These are phyloP conservation scores for Poeciliopsis presidionis DNA, from an alignment of 2,797 vertebrate genomes.

Conservation along the genomic window DNA sequence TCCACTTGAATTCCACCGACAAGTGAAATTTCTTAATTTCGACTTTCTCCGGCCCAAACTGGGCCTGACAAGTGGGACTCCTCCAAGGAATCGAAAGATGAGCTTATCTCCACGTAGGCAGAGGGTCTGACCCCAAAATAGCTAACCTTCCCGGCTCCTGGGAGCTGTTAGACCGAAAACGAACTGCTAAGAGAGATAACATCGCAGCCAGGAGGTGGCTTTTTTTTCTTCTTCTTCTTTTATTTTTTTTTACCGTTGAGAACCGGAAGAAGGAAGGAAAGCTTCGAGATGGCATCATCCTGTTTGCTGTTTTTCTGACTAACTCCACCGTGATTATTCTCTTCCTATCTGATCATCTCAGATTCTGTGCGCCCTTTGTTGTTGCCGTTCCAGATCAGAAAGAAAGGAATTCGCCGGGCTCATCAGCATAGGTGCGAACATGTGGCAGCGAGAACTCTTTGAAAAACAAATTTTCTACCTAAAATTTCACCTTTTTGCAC, in stretches of 20 bases:
- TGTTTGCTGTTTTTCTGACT: slow-evolving; percentile 61
- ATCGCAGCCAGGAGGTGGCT: slow-evolving; percentile 45
- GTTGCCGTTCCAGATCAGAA: slow-evolving; percentile 41
- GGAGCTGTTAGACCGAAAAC: slow-evolving; percentile 51
- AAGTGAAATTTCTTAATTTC: neutral
- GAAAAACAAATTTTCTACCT: slow-evolving; percentile 17
- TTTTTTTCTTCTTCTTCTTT: neutral
- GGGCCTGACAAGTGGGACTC: slow-evolving; percentile 17
- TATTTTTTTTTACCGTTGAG: slow-evolving; percentile 29
- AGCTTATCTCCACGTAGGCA: slow-evolving; percentile 59
- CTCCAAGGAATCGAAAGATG: slow-evolving; percentile 46
- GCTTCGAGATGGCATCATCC: slow-evolving; percentile 52
- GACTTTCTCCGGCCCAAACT: slow-evolving; percentile 1
- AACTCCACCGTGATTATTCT: slow-evolving; percentile 39
- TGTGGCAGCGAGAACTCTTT: slow-evolving; percentile 25
- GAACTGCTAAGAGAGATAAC: slow-evolving; percentile 49
- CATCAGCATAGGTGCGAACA: slow-evolving; percentile 19
- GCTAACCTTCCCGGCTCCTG: slow-evolving; percentile 29
- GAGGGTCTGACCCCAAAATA: slow-evolving; percentile 56
- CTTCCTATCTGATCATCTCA: slow-evolving; percentile 42
- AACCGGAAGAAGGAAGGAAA: slow-evolving; percentile 61
- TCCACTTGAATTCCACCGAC: slow-evolving; percentile 2
- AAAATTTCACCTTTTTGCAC: slow-evolving; percentile 10
- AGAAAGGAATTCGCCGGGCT: slow-evolving; percentile 34
- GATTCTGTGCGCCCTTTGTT: slow-evolving; percentile 21